Conservation (phyloP, 2,888 invertebrate species). For the Scaptomyza caliginosa region DNA sequence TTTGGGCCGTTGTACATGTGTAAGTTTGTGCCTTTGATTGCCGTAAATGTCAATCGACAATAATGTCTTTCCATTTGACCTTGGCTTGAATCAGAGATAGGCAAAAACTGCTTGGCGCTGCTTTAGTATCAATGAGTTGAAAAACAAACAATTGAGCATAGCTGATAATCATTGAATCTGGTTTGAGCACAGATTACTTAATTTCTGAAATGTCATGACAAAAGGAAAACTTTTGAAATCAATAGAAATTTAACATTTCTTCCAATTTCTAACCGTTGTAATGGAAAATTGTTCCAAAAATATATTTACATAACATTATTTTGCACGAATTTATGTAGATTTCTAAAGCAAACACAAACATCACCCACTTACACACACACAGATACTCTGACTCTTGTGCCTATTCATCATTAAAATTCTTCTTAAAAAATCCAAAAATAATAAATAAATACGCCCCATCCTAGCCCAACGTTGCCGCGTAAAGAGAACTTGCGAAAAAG, state of each 20-base stretch:
- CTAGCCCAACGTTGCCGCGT: constrained; percentile 9
- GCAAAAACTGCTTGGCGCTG: neutral
- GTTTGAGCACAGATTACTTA: too few species aligned
- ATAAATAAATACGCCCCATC: constrained; percentile 29
- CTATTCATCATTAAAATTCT: constrained; percentile 68
- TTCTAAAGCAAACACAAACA: constrained; percentile 20
- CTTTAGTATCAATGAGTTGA: neutral
- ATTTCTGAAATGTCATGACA: too few species aligned
- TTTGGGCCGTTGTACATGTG: constrained; percentile 20
- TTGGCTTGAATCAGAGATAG: constrained; percentile 43
- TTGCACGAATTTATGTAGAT: constrained; percentile 60
- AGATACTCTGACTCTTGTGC: constrained; percentile 17
- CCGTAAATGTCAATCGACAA: constrained; percentile 56
- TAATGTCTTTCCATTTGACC: constrained; percentile 60
- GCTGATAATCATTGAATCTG: too few species aligned
- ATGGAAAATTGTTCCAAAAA: constrained; percentile 32
- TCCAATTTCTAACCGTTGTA: neutral
- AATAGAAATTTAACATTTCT: too few species aligned
- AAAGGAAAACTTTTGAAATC: too few species aligned
- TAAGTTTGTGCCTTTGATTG: constrained; percentile 44
- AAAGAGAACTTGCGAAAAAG: neutral
- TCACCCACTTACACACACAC: neutral
- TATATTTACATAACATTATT: constrained; percentile 65
- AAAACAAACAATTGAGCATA: neutral
- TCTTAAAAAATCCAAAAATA: constrained; percentile 53